phyloP scores from a whole-genome alignment of 2,797 vertebrate species.

The Melanotaenia maccullochi region DNA sequence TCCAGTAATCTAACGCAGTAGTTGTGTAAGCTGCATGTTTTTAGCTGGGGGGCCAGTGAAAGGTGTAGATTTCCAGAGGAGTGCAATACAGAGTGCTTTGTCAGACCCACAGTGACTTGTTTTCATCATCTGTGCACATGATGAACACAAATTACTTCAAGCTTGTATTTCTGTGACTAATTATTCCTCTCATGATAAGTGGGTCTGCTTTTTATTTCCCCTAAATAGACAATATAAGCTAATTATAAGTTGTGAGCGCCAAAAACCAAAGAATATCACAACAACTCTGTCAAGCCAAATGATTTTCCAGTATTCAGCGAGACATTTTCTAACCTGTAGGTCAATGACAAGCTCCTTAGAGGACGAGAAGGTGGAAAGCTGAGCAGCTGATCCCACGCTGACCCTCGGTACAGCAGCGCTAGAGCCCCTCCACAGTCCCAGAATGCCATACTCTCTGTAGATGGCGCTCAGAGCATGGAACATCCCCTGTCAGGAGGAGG shows the following conservation, averaged over 20 bases:
- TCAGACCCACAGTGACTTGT: constrained; percentile 36
- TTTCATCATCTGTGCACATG: constrained; percentile 25
- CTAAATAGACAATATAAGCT: background rate
- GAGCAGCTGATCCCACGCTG: constrained; percentile 83
- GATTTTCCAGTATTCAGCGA: background rate
- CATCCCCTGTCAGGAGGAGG: constrained; percentile 77
- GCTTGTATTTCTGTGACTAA: background rate
- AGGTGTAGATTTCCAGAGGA: constrained; percentile 53
- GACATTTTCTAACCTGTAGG: constrained; percentile 73
- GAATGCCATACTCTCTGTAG: constrained; percentile 81
- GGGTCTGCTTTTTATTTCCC: background rate
- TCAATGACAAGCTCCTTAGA: constrained; percentile 82
- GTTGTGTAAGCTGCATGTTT: constrained; percentile 50
- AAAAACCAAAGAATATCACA: background rate
- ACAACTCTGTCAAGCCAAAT: background rate
- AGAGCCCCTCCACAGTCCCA: constrained; percentile 85
- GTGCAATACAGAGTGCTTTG: constrained; percentile 32
- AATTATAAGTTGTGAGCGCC: background rate
- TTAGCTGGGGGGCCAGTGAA: constrained; percentile 28
- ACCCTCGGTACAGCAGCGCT: constrained; percentile 84
- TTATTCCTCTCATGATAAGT: background rate
- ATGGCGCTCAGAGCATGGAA: constrained; percentile 79
- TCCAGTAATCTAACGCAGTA: background rate
- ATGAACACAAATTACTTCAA: constrained; percentile 19
- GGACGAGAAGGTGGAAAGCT: constrained; percentile 85